Percentiles rank a stretch among this genome's conserved stretches.
phyloP scores from a whole-genome alignment of 1,140 invertebrate genomes.

The Trypoxylus dichotomus region DNA sequence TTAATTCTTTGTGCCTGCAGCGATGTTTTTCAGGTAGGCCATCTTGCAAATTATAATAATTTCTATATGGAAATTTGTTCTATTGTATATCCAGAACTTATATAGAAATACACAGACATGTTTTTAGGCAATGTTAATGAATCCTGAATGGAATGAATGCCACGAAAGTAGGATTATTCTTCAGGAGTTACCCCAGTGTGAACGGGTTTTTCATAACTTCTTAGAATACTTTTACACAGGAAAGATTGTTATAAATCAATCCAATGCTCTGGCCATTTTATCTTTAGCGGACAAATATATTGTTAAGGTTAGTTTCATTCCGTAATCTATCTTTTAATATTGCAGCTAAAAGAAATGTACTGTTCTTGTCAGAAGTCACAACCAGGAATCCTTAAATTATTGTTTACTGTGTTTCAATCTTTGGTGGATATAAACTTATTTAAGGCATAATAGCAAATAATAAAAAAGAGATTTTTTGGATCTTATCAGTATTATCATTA shows the following conservation, averaged over 20 bases:
- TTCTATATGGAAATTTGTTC: not conserved
- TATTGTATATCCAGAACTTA: too few relatives aligned
- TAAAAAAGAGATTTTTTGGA: too few relatives aligned
- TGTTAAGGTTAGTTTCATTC: conserved; percentile 66
- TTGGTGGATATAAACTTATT: too few relatives aligned
- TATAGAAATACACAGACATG: not conserved
- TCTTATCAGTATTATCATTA: too few relatives aligned
- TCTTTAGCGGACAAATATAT: conserved; percentile 93
- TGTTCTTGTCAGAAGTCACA: too few relatives aligned
- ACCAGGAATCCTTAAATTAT: too few relatives aligned
- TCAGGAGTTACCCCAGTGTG: conserved; percentile 83
- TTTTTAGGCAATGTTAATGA: conserved; percentile 89
- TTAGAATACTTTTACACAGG: conserved; percentile 93
- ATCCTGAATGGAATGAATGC: conserved; percentile 89
- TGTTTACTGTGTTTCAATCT: too few relatives aligned
- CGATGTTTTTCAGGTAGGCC: conserved; percentile 94
- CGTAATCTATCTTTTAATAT: too few relatives aligned
- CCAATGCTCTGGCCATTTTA: conserved; percentile 81
- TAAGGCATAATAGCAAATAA: too few relatives aligned
- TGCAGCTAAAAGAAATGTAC: too few relatives aligned
- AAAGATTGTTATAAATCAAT: conserved; percentile 80
- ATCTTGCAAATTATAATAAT: conserved; percentile 28
- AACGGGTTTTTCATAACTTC: conserved; percentile 85
- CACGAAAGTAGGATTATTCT: conserved; percentile 80
- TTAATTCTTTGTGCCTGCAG: conserved; percentile 92